These are phyloP conservation scores for Habropoda laboriosa DNA, from an alignment of 1,140 invertebrate species.

Conservation along the genomic window DNA sequence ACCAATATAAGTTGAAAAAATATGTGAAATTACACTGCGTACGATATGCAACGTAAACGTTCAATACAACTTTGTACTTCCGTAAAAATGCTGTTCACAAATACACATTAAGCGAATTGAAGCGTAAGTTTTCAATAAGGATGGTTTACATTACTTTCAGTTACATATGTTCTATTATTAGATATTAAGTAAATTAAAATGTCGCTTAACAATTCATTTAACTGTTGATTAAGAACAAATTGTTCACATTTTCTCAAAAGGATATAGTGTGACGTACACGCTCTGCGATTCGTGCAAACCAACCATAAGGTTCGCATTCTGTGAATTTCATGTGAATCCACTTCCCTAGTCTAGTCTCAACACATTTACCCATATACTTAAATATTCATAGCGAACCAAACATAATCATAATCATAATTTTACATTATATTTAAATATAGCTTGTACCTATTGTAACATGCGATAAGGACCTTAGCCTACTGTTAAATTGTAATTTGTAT, in stretches of 20 bases:
- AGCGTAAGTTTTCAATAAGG: background rate
- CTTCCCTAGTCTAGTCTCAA: no score
- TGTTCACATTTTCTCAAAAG: background rate
- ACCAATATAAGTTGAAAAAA: slow-evolving; percentile 6
- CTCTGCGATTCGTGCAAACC: no score
- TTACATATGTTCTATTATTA: background rate
- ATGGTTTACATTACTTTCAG: background rate
- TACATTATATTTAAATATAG: no score
- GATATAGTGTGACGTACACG: no score
- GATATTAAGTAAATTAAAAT: background rate
- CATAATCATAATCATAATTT: no score
- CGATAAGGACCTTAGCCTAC: no score
- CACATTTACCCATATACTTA: no score
- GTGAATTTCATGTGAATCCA: no score
- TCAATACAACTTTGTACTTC: slow-evolving; percentile 18
- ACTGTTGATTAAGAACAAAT: background rate
- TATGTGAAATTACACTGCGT: slow-evolving; percentile 3
- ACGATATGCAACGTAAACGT: slow-evolving; percentile 26
- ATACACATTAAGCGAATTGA: background rate
- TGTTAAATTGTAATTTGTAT: no score
- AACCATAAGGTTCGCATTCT: no score
- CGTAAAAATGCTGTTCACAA: slow-evolving; percentile 29
- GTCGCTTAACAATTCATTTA: background rate
- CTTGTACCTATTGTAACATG: no score
- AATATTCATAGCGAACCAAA: no score